Base-by-base conservation (phyloP, 2,888 invertebrate species). In the Byasa hedistus region DNA sequence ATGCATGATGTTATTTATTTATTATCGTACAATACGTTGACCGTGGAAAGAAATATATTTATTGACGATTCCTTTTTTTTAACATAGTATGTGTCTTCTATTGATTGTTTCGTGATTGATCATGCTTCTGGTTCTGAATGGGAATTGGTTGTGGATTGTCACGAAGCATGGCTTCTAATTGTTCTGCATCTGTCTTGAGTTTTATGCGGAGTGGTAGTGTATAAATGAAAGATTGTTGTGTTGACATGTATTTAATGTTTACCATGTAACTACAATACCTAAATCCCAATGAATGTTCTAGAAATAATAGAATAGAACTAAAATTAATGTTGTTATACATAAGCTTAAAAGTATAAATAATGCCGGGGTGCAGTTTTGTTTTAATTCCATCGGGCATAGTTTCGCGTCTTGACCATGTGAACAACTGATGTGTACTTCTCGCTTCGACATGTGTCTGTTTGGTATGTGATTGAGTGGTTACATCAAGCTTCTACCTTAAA, bases 221-320 rank as follows among this genome's bases (percentile, higher is more conserved):
- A 73, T 79, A 91, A 91, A 91, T 91, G 89, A 91, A 91, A 91
- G 89, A 91, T 85, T 85, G 85, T 85, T 83, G 89, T 90, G 89
- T 89, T 88, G 88, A 88, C 90, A 91, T 90, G 91, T 90, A 89
- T 89, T 91, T 91, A 91, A 90, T 89, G 89, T 91, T 87, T 79
- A 87, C 80, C 79, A 86, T 89, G 90, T 88, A 85, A 84, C 89
- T 90, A 90, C 89, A 86, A 83, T 79, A 85, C 85, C 86, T 89
- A 89, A 72, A 80, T 82, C 82, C 79, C 84, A 86, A 86, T 84
- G 80, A 83, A 84, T 84, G 79, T 73, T 78, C 79, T 78, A 79
- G 72, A 77, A 77, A 74, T 72, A 74, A 77, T 69, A 61, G 70
- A 74, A 75, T 73, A 78, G 80, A 79, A 81, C 75, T 79, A 84